phyloP scores from a whole-genome alignment of 2,797 vertebrate species.

The Acridotheres tristis region DNA sequence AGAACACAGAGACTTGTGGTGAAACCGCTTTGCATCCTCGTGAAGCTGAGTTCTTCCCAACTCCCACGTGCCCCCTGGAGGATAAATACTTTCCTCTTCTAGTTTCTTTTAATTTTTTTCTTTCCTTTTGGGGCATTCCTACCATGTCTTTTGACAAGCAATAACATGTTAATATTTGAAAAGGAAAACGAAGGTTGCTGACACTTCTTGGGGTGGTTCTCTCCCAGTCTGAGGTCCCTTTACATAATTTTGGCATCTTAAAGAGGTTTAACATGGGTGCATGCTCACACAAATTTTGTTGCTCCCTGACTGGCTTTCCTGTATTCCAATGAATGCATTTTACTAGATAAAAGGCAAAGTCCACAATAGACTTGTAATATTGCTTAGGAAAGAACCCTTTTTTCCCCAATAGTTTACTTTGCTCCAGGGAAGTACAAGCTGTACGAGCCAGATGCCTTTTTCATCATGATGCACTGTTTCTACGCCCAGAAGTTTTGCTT shows the following conservation, averaged over 20 bases:
- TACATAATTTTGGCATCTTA: background rate
- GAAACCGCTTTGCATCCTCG: background rate
- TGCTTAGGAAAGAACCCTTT: background rate
- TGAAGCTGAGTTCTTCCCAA: background rate
- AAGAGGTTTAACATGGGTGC: background rate
- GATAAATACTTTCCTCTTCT: conserved; percentile 1
- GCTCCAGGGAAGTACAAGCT: background rate
- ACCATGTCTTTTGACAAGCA: background rate
- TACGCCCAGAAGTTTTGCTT: background rate
- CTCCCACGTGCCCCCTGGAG: conserved; percentile 58
- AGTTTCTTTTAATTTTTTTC: background rate
- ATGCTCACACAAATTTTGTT: background rate
- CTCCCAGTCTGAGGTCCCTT: background rate
- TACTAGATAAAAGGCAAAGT: background rate
- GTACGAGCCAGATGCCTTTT: conserved; percentile 9
- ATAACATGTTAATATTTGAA: background rate
- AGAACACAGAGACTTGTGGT: background rate
- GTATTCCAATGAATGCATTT: background rate
- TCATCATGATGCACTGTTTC: background rate
- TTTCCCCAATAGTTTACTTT: background rate
- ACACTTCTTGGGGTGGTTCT: background rate
- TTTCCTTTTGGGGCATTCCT: background rate
- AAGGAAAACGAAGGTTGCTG: background rate
- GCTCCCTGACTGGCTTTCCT: background rate
- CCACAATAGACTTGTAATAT: background rate